These are phyloP conservation scores for Etheostoma spectabile DNA, from an alignment of 2,113 vertebrate species.

Conservation along the genomic window DNA sequence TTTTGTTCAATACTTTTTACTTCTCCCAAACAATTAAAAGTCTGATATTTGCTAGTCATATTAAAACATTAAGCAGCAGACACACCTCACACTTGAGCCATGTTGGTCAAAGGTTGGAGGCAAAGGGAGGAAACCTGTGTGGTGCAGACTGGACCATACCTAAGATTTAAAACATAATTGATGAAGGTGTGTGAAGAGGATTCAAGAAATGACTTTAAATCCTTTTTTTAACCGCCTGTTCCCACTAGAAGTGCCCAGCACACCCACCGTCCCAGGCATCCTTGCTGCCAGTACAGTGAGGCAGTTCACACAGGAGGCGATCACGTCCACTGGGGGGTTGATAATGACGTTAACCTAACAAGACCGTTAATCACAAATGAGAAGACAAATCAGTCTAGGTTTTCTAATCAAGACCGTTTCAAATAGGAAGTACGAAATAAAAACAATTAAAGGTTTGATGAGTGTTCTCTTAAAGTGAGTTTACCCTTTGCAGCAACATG, in stretches of 20 bases:
- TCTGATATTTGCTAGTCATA: not conserved
- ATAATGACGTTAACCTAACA: conserved; percentile 92
- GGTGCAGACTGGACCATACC: conserved; percentile 98
- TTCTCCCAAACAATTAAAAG: not conserved
- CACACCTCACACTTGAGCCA: conserved; percentile 93
- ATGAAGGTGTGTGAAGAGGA: not conserved
- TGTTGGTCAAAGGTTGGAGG: conserved; percentile 89
- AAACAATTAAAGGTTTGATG: too few relatives aligned
- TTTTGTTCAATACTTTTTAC: not conserved
- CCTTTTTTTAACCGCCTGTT: not conserved
- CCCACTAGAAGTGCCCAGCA: not conserved
- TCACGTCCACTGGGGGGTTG: conserved; percentile 94
- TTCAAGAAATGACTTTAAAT: not conserved
- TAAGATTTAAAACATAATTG: conserved; percentile 49
- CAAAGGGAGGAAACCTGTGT: conserved; percentile 95
- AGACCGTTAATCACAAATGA: conserved; percentile 9
- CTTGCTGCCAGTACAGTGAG: conserved; percentile 93
- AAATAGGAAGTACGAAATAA: not conserved
- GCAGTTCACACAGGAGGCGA: conserved; percentile 96
- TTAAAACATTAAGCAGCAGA: not conserved
- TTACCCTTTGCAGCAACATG: conserved; percentile 96
- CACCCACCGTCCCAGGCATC: conserved; percentile 93
- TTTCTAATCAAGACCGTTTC: not conserved
- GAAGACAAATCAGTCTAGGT: not conserved
- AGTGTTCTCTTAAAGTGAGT: not conserved